Base-by-base conservation (phyloP, 2,113 vertebrate genomes). In the Sorex fumeus region DNA sequence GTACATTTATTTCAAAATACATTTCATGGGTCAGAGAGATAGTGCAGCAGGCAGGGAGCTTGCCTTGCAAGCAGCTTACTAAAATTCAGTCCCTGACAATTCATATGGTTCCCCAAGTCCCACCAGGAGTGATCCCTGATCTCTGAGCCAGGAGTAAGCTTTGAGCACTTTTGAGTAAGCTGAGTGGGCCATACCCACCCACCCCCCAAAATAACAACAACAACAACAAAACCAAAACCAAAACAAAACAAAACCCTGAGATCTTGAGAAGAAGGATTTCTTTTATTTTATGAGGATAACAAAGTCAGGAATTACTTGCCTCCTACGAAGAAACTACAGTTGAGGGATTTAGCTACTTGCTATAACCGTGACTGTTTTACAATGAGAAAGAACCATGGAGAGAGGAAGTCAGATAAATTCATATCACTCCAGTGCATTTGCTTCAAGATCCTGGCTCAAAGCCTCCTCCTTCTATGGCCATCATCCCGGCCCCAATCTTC, bases 331-430 rank as follows among this genome's bases (percentile, higher is more conserved):
- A 90, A 75, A 72, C 6, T 15, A 84, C 84, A 66, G 72, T 60
- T 21, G 47, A 91, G 67, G 60, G 88, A 87, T 81, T 47, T 47
- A 94, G 32, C 27, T 34, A 90, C 77, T 67, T 71, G 71, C 87
- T 34, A 76, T 53, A 19, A 84, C 40, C 4, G 16, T 25, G 53
- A 71, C 30, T 23, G 28, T 43, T 32, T 43, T 40, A 19, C 36
- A 89, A 87, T n/a, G 57, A 74, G 19, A 78, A 84, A 78, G n/a
- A 50, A 57, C 78, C 36, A 66, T 23, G n/a, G 62, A 62, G n/a
- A 87, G 87, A 25, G 62, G 69, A 71, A 87, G 34, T 80, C 25
- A 64, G 82, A n/a, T 28, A 36, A 87, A 87, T 81, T 57, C 21
- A 13, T n/a, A 21, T 13, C 36, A 60, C 47, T 91, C 90, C 30